Evolutionary conservation across 23 tunicate species (phyloP).

Genomic region (Ascidia mentula): DNA sequence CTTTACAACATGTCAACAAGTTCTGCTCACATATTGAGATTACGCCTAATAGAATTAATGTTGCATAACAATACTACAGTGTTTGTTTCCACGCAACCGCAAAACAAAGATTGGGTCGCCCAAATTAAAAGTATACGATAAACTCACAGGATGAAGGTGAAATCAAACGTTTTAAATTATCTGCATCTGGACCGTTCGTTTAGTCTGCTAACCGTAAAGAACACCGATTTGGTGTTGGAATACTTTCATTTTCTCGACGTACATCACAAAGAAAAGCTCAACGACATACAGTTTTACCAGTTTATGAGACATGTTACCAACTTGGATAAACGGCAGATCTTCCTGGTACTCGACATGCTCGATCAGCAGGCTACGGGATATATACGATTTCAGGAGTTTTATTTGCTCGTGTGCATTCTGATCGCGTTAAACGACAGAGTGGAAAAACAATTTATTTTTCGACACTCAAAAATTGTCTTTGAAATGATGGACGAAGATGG

Average conservation of each 20-base stretch:
- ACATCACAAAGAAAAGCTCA: conserved; percentile 60
- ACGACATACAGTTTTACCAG: conserved; percentile 83
- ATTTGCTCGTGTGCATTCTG: conserved; percentile 65
- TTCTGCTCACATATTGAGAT: too few relatives aligned
- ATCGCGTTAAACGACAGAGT: conserved; percentile 86
- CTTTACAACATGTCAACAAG: too few relatives aligned
- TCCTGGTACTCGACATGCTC: conserved; percentile 75
- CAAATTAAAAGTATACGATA: too few relatives aligned
- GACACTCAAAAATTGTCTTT: conserved; percentile 91
- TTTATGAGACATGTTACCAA: conserved; percentile 80
- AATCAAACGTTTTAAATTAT: conserved; percentile 49
- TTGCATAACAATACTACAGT: too few relatives aligned
- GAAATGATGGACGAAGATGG: conserved; percentile 99
- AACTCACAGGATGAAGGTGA: conserved; percentile 61
- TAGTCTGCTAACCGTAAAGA: conserved; percentile 88
- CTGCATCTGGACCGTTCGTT: conserved; percentile 87
- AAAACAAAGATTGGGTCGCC: too few relatives aligned
- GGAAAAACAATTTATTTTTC: conserved; percentile 90
- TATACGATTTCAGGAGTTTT: conserved; percentile 82
- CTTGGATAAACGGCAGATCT: conserved; percentile 67
- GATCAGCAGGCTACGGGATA: conserved; percentile 85
- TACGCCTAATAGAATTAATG: too few relatives aligned
- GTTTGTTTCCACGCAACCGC: too few relatives aligned
- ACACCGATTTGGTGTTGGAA: conserved; percentile 54
- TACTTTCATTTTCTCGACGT: conserved; percentile 83